phyloP scores from a whole-genome alignment of 1,140 invertebrate species.

The Dufourea novaeangliae region DNA sequence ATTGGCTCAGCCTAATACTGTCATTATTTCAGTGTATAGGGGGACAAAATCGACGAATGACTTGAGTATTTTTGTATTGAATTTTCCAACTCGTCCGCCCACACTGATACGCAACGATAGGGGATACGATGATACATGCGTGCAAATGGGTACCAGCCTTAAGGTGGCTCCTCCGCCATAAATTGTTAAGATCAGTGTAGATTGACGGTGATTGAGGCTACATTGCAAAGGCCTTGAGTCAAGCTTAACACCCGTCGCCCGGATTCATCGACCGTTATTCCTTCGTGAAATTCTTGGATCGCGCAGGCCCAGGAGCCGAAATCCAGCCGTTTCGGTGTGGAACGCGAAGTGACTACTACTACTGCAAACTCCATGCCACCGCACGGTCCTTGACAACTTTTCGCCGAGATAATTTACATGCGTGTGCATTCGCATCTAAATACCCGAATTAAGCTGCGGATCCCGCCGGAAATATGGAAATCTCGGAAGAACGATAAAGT shows the following conservation, averaged over 20 bases:
- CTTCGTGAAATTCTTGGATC: constrained; percentile 18
- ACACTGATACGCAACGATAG: too few species aligned
- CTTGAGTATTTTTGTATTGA: too few species aligned
- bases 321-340: too few species aligned
- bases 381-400: constrained; percentile 43
- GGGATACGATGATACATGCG: too few species aligned
- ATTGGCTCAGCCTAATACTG: too few species aligned
- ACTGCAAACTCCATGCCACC: too few species aligned
- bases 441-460: constrained; percentile 15
- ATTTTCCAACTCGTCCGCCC: too few species aligned
- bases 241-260: constrained; percentile 47
- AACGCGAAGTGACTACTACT: neutral
- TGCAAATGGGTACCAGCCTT: too few species aligned
- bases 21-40: too few species aligned
- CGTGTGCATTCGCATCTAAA: constrained; percentile 35
- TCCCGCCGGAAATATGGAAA: constrained; percentile 9
- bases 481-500: neutral
- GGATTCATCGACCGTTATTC: constrained; percentile 46
- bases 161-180: constrained; percentile 54
- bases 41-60: too few species aligned
- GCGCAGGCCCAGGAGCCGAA: neutral
- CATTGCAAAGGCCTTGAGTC: constrained; percentile 75
- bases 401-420: constrained; percentile 32
- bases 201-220: constrained; percentile 74
- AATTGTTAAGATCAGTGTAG: constrained; percentile 66